Base-by-base conservation (phyloP, 2,888 invertebrate genomes). In the Pyrrhia umbra region DNA sequence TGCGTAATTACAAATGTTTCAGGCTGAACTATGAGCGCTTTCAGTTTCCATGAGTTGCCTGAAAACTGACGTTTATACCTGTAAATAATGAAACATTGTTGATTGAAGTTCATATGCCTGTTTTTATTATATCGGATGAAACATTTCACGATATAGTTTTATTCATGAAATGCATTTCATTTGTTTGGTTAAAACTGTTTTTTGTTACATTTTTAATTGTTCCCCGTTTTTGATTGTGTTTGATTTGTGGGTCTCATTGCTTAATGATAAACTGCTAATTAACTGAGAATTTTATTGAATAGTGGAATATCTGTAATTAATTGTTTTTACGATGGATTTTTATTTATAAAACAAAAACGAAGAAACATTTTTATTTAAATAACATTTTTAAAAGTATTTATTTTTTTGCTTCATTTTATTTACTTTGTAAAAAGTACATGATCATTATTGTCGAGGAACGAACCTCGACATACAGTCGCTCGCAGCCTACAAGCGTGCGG, bases 1-100 rank as follows among this genome's bases (percentile, higher is more conserved):
- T 39, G 51, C 45, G 71, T 81, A 82, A 84, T 83, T 81, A 77
- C 83, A 76, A 79, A 81, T 80, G 85, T 82, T 84, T 81, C 73
- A 79, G 74, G 52, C 68, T 69, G 74, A 79, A 77, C 78, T 81
- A 82, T 72, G 81, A 75, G 56, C 62, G 73, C 58, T 76, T 73
- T 72, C 75, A 75, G 75, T 75, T 78, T 76, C 68, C 75, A 72
- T 62, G 70, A 77, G 76, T 70, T 67, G 58, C 45, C 68, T 76
- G 76, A 70, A 80, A 78, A 72, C 75, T 75, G 68, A 70, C 68
- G 59, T 65, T 66, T 78, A 75, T 67, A 68, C 67, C 75, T 76
- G 73, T 73, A 78, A 80, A 79, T 78, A 80, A 78, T 75, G 70
- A 75, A 79, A 79, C 78, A 79, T 79, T 79, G 75, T 80, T 79